phyloP scores from a whole-genome alignment of 2,888 invertebrate species.

The Trichacis sp. region DNA sequence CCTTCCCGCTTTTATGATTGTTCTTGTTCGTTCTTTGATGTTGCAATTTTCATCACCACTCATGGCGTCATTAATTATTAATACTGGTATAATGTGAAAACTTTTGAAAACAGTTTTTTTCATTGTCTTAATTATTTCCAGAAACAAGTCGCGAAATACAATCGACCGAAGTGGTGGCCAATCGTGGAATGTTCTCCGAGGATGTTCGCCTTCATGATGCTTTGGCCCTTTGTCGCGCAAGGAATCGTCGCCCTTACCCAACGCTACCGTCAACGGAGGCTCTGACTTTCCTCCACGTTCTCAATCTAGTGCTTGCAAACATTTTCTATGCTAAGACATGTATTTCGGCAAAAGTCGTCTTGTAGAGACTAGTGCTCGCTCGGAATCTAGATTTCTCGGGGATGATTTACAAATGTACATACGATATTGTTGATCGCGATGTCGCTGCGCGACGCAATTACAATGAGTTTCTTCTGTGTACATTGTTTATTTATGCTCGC shows the following conservation, averaged over 20 bases:
- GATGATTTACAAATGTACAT: slow-evolving; percentile 15
- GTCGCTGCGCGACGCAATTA: no score
- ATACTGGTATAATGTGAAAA: no score
- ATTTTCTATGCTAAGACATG: slow-evolving; percentile 19
- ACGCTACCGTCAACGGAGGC: slow-evolving; percentile 61
- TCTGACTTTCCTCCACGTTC: slow-evolving; percentile 31
- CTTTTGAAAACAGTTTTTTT: no score
- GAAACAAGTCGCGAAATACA: slow-evolving; percentile 46
- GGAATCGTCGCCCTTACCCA: slow-evolving; percentile 53
- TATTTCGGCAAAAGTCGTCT: slow-evolving; percentile 9
- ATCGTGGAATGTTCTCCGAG: slow-evolving; percentile 58
- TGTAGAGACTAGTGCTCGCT: slow-evolving; percentile 4
- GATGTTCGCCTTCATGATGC: slow-evolving; percentile 72
- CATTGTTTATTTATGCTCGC: no score
- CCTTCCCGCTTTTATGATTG: no score
- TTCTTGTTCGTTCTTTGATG: no score
- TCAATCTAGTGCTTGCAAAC: slow-evolving; percentile 39
- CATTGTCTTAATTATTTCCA: no score
- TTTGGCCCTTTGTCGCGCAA: slow-evolving; percentile 77
- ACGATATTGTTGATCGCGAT: no score
- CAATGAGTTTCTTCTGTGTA: no score
- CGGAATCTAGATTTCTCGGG: slow-evolving; percentile 32
- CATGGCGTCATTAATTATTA: no score
- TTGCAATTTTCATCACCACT: no score
- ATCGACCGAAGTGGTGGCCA: slow-evolving; percentile 60